These are phyloP conservation scores for Gila orcuttii DNA, from an alignment of 2,113 vertebrate genomes.

Conservation along the genomic window DNA sequence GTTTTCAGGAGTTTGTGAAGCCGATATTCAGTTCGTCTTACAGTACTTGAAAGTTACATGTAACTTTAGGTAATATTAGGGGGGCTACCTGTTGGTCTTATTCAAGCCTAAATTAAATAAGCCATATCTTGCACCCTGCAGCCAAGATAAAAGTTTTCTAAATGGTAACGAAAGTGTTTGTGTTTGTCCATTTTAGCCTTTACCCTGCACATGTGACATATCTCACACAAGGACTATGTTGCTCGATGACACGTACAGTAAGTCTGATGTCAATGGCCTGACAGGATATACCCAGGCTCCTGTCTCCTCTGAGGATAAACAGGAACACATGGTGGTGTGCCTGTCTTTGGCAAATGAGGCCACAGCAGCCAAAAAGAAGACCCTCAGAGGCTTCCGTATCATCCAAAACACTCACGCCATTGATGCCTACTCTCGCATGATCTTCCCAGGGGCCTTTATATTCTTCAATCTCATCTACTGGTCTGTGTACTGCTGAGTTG, in stretches of 20 bases:
- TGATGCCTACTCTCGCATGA: slow-evolving; percentile 92
- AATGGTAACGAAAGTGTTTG: background rate
- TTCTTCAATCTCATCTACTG: slow-evolving; percentile 97
- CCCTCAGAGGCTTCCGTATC: slow-evolving; percentile 80
- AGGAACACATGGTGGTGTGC: slow-evolving; percentile 86
- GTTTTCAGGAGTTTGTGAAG: background rate
- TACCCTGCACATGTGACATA: slow-evolving; percentile 85
- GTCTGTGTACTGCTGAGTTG: slow-evolving; percentile 89
- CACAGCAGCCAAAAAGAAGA: slow-evolving; percentile 81
- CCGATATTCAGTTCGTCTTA: background rate
- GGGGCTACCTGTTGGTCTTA: no score
- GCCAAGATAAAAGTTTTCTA: background rate
- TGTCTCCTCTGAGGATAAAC: slow-evolving; percentile 82
- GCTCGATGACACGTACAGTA: slow-evolving; percentile 87
- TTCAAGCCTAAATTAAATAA: no score
- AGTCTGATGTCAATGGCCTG: slow-evolving; percentile 87
- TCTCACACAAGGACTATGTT: slow-evolving; percentile 85
- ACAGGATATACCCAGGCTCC: slow-evolving; percentile 84
- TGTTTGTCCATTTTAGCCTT: slow-evolving; percentile 62
- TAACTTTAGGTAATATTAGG: no score
- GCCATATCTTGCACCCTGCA: no score
- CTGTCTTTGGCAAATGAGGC: slow-evolving; percentile 83
- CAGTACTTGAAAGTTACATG: background rate
- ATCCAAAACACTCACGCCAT: slow-evolving; percentile 92
- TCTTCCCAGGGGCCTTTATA: slow-evolving; percentile 93